These are phyloP conservation scores for Glandiceps talaboti DNA, from an alignment of 53 echinoderm and acorn worm genomes.

Conservation along the genomic window DNA sequence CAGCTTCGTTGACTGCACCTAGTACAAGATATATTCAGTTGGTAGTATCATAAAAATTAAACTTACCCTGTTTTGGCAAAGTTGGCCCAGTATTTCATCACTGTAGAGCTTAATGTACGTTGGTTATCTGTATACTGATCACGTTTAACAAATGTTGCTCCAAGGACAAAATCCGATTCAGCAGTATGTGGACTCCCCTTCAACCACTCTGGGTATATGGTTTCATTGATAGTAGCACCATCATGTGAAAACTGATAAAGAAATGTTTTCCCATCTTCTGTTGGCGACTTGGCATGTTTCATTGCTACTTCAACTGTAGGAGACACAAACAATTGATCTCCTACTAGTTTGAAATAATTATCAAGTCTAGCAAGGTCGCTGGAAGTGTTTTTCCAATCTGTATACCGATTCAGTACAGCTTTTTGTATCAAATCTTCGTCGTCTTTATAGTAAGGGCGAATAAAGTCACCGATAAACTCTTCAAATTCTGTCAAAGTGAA, in stretches of 20 bases:
- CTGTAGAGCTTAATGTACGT: background rate
- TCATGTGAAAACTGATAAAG: conserved; percentile 20
- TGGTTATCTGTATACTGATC: background rate
- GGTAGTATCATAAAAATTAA: background rate
- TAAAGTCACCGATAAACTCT: background rate
- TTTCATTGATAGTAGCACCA: background rate
- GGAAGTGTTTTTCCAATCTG: background rate
- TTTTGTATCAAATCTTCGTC: background rate
- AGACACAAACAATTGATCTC: conserved; percentile 13
- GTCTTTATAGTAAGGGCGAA: background rate
- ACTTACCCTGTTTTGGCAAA: conserved; percentile 48
- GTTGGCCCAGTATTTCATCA: conserved; percentile 38
- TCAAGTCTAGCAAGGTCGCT: background rate
- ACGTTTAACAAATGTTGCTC: background rate
- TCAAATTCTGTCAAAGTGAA: background rate
- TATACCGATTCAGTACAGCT: background rate
- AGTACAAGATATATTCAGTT: too few relatives aligned
- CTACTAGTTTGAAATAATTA: background rate
- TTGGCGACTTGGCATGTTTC: background rate
- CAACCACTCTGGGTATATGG: background rate
- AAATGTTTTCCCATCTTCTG: conserved; percentile 14
- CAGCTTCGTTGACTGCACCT: too few relatives aligned
- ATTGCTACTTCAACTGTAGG: conserved; percentile 1
- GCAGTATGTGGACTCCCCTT: conserved; percentile 12
- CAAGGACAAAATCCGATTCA: conserved; percentile 17